Conservation (phyloP, 2,113 vertebrate species). For the Melospiza georgiana region DNA sequence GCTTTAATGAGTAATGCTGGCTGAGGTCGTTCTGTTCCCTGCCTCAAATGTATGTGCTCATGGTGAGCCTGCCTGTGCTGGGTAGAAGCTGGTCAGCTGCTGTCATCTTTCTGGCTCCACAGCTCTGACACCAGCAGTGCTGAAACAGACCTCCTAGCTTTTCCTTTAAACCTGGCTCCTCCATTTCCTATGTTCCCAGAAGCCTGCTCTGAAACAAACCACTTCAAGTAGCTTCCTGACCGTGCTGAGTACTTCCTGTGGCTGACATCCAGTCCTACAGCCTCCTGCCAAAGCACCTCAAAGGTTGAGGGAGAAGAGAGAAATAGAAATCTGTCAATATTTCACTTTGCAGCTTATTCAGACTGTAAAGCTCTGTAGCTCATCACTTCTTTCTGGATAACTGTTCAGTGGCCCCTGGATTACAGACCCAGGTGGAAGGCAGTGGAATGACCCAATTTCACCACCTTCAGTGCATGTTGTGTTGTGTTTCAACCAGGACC, state of each 20-base stretch:
- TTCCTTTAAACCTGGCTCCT: neutral
- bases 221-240: neutral
- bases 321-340: neutral
- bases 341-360: neutral
- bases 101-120: neutral
- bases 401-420: neutral
- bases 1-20: conserved; percentile 29
- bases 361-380: neutral
- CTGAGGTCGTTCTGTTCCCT: conserved; percentile 28
- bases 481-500: neutral
- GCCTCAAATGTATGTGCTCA: neutral
- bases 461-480: neutral
- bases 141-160: neutral
- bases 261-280: conserved; percentile 29
- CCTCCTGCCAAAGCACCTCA: conserved; percentile 4
- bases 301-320: neutral
- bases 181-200: conserved; percentile 27
- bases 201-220: conserved; percentile 1
- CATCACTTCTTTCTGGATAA: neutral
- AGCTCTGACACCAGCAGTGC: neutral
- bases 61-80: neutral
- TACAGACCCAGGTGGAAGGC: neutral
- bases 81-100: conserved; percentile 12
- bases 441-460: neutral
- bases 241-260: neutral